Evolutionary conservation across 2,113 vertebrate genomes (phyloP), one percentile per base, ranked within the genome.

Genomic region (Vulpes ferrilata): DNA sequence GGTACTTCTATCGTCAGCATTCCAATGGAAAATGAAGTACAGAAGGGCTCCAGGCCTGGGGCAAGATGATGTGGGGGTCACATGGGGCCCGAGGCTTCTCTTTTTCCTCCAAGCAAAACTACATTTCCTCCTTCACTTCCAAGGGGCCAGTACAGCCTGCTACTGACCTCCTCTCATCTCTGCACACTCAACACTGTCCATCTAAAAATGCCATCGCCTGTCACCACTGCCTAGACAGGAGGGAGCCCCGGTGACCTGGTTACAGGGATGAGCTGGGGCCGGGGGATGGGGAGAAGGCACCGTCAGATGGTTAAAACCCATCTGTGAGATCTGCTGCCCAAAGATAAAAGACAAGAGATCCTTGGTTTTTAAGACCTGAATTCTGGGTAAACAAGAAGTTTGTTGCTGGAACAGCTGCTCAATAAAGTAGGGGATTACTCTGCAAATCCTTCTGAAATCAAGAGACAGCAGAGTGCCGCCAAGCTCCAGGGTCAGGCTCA

Each of bases 371-470:
- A 97, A 98, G 97, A 96, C 65, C 81, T 23, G 82, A 97, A 88
- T 95, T 97, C 94, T 90, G 90, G 59, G 93, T 96, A 71, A 96
- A 96, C 57, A 95, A 84, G 57, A 53, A 98, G 93, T 4, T 93
- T 22, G 2, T 64, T 96, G 97, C 67, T n/a, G 43, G 88, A 98
- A 98, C 96, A 98, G 98, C 97, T 93, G 69, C 97, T 98, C 96
- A 91, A 97, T 88, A 96, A 98, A 98, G 97, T 74, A 95, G 73
- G 85, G 96, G 97, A 98, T 98, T 98, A 98, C 92, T 96, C 97
- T 86, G 96, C 96, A 98, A 98, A 98, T 98, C 97, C 96, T 98
- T 92, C 95, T 93, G 84, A 97, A 98, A 90, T 90, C 87, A 69
- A 81, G 93, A 98, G 94, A 64, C 64, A 60, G 22, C 87, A 57